Evolutionary conservation across 1,140 invertebrate species (phyloP).

Genomic region (Paramacrobiotus metropolitanus): DNA sequence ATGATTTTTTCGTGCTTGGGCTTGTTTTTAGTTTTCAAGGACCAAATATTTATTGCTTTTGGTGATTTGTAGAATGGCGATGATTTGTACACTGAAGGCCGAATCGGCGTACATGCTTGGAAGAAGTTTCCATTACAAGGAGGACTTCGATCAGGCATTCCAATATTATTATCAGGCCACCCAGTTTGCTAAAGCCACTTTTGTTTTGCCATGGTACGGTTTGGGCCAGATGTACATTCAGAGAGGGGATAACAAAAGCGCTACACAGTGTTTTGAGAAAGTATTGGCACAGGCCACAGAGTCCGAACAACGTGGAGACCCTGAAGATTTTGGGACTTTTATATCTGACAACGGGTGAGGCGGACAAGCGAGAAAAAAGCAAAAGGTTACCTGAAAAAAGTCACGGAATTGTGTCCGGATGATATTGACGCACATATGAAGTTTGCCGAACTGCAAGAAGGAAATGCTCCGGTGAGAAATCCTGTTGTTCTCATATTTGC

Average conservation of each 20-base stretch:
- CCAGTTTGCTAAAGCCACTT: slow-evolving; percentile 77
- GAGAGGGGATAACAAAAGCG: slow-evolving; percentile 84
- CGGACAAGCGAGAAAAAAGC: slow-evolving; percentile 75
- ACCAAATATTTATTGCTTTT: too few species aligned
- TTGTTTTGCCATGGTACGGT: slow-evolving; percentile 91
- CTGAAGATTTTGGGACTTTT: slow-evolving; percentile 96
- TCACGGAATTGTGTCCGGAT: slow-evolving; percentile 89
- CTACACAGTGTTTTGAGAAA: slow-evolving; percentile 91
- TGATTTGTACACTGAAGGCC: slow-evolving; percentile 86
- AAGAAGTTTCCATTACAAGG: slow-evolving; percentile 60
- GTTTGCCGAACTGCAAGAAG: slow-evolving; percentile 87
- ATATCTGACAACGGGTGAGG: slow-evolving; percentile 70
- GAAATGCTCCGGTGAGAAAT: slow-evolving; percentile 59
- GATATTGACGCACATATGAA: slow-evolving; percentile 99
- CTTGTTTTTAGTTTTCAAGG: too few species aligned
- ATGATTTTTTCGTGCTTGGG: too few species aligned
- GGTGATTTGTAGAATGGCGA: too few species aligned
- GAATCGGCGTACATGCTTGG: slow-evolving; percentile 97
- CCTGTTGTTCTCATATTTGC: too few species aligned
- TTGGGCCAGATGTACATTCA: slow-evolving; percentile 98
- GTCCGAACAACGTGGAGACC: slow-evolving; percentile 94
- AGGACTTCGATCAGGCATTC: slow-evolving; percentile 90
- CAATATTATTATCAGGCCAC: slow-evolving; percentile 99
- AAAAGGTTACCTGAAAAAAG: slow-evolving; percentile 33
- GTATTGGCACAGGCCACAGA: slow-evolving; percentile 85